Evolutionary conservation across 53 echinoderm and acorn worm genomes (phyloP).

Genomic region (Paracentrotus lividus): DNA sequence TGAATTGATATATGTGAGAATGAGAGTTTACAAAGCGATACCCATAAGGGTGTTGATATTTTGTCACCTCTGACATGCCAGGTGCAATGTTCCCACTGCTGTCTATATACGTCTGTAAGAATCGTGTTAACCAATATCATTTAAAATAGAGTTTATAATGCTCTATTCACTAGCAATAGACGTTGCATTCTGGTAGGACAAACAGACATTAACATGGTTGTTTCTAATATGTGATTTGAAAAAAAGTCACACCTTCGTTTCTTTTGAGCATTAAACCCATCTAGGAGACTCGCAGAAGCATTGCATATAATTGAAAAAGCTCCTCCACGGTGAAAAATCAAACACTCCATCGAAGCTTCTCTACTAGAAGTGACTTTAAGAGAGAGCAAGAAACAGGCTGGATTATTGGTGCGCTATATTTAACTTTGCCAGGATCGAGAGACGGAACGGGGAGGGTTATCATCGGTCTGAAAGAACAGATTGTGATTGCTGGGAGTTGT

Average conservation of each 20-base stretch:
- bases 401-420: constrained; percentile 54
- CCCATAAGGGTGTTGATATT: constrained; percentile 35
- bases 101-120: too few species aligned
- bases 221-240: background rate
- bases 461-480: background rate
- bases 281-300: background rate
- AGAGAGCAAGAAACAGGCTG: constrained; percentile 38
- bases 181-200: background rate
- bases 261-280: background rate
- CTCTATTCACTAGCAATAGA: background rate
- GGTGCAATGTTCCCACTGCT: constrained; percentile 26
- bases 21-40: constrained; percentile 4
- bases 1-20: background rate
- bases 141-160: too few species aligned
- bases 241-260: background rate
- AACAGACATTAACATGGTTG: constrained; percentile 13
- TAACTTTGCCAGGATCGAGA: background rate
- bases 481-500: constrained; percentile 17
- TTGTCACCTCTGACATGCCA: constrained; percentile 25
- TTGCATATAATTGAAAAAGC: constrained; percentile 6
- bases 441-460: constrained; percentile 5
- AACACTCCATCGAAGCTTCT: background rate
- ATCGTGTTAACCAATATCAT: too few species aligned
- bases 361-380: constrained; percentile 22
- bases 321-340: background rate